Percentiles rank a stretch among this genome's conserved stretches.
These are phyloP conservation scores for Margarornis squamiger DNA, from an alignment of 2,797 vertebrate species.

Conservation along the genomic window DNA sequence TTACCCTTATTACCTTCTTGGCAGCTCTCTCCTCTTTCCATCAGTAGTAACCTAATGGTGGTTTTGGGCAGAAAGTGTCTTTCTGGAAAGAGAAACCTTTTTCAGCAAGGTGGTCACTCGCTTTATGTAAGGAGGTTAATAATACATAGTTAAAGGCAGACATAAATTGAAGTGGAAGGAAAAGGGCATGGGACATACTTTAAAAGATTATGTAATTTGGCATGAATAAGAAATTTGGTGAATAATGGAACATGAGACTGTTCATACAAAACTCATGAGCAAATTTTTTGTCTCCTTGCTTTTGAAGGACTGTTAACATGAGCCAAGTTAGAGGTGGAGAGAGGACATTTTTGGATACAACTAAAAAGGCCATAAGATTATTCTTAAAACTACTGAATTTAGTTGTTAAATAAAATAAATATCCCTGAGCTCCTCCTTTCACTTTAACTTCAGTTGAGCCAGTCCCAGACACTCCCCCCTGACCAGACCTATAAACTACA, in stretches of 20 bases:
- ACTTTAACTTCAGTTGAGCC: background rate
- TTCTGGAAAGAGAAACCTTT: background rate
- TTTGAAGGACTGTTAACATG: background rate
- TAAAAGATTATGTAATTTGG: background rate
- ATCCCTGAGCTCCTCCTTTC: background rate
- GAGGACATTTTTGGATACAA: background rate
- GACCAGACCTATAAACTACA: background rate
- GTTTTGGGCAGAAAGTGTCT: background rate
- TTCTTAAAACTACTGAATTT: background rate
- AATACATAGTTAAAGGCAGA: background rate
- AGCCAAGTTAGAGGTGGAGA: background rate
- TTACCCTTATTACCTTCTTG: background rate
- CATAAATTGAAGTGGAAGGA: background rate
- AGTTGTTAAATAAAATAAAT: background rate
- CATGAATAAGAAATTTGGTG: background rate
- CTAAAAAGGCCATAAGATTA: background rate
- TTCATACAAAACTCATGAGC: background rate
- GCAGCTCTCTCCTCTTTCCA: background rate
- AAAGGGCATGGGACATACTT: background rate
- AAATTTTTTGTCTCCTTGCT: background rate
- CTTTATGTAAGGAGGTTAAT: background rate
- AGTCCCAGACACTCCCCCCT: background rate
- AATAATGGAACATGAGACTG: background rate
- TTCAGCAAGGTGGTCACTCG: background rate
- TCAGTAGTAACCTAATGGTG: background rate